phyloP scores from a whole-genome alignment of 2,113 vertebrate genomes.

The Albula glossodonta region DNA sequence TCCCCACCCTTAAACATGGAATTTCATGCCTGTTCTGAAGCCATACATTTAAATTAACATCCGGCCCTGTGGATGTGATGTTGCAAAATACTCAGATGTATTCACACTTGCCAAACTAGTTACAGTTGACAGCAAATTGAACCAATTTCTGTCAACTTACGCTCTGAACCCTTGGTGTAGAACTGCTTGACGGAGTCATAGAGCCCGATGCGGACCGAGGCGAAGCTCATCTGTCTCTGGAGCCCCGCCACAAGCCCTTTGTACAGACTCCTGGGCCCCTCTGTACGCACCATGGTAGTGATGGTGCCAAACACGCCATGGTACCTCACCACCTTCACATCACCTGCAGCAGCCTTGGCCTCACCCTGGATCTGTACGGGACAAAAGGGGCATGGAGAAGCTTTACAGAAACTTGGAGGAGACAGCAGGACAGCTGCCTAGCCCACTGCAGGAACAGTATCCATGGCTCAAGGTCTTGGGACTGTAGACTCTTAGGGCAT shows the following conservation, averaged over 20 bases:
- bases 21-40: neutral
- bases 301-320: slow-evolving; percentile 64
- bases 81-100: neutral
- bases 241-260: slow-evolving; percentile 64
- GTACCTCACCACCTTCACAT: slow-evolving; percentile 42
- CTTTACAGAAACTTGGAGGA: slow-evolving; percentile 48
- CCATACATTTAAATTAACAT: neutral
- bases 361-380: slow-evolving; percentile 74
- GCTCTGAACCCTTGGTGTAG: slow-evolving; percentile 73
- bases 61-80: neutral
- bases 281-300: slow-evolving; percentile 60
- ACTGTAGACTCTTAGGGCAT: slow-evolving; percentile 38
- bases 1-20: neutral
- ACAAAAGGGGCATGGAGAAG: slow-evolving; percentile 53
- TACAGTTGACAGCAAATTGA: neutral
- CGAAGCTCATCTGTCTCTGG: slow-evolving; percentile 65
- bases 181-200: slow-evolving; percentile 69
- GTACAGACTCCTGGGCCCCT: slow-evolving; percentile 62
- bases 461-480: slow-evolving; percentile 35
- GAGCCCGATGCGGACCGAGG: slow-evolving; percentile 58
- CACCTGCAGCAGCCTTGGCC: slow-evolving; percentile 32
- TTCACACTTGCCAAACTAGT: neutral
- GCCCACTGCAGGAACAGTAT: slow-evolving; percentile 42
- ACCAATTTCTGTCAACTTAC: slow-evolving; percentile 56
- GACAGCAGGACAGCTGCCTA: slow-evolving; percentile 11